Base-by-base conservation (phyloP, 2,888 invertebrate genomes). In the Cerceris rybyensis region DNA sequence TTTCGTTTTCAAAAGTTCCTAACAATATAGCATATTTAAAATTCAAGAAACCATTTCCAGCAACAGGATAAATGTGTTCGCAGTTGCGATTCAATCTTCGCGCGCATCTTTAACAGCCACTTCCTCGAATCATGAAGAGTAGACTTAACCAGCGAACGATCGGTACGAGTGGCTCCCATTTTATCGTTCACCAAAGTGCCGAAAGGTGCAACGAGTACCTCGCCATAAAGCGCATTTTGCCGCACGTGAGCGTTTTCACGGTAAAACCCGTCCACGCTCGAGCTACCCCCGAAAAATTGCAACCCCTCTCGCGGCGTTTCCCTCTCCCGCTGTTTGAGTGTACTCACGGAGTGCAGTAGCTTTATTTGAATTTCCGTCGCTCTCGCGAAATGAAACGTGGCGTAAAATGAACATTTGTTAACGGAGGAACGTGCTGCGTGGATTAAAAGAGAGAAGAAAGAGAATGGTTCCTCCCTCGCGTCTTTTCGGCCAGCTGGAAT, bases 141-240 rank as follows among this genome's bases (percentile, higher is more conserved):
- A 11, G 50, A 13, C 63, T 11, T 16, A n/a, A 28, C 7, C n/a
- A n/a, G 28, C 7, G 55, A 50, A 52, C 55, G 65, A 52, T 65
- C 28, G 65, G 50, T 9, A 49, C 28, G 69, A 52, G 74, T 70
- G 49, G 54, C 69, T 70, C 49, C 50, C 46, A 39, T 72, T 76
- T 76, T 76, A 76, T 58, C 67, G 63, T 73, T 63, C 72, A 59
- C 72, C 72, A 49, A 49, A 72, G 72, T 76, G 57, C 60, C 46
- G 64, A 65, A 69, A 43, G 78, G 70, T 67, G 50, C 46, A 54
- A 28, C 49, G 54, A 50, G 52, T 52, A 55, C 49, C 69, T 64
- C 70, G 66, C 49, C 70, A 55, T 78, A 78, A 78, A 78, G 64
- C 67, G 63, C 60, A 67, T 70, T 49, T 59, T 55, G 67, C 52